Evolutionary conservation across 2,797 vertebrate species (phyloP).

Genomic region (Malacoraja senta): DNA sequence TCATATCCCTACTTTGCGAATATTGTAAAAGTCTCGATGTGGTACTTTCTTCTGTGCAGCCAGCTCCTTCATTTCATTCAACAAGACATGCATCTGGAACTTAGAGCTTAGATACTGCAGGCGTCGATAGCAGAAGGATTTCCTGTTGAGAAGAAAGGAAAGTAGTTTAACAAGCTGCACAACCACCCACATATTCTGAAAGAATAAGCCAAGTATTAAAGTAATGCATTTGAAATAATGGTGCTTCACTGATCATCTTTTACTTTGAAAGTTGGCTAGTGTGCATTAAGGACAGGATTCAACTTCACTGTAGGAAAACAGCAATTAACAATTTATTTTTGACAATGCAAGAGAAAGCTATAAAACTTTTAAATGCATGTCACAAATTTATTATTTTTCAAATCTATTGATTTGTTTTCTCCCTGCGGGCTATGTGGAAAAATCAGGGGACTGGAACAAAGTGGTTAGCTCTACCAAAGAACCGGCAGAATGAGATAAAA

Average conservation of each 20-base stretch:
- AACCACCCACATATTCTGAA: background rate
- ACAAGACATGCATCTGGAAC: slow-evolving; percentile 94
- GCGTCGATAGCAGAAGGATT: slow-evolving; percentile 94
- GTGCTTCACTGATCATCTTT: background rate
- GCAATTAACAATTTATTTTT: background rate
- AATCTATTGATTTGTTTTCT: background rate
- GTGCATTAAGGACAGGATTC: too few relatives aligned
- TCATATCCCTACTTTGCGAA: slow-evolving; percentile 71
- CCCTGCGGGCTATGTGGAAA: background rate
- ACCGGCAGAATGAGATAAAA: background rate
- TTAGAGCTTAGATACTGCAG: slow-evolving; percentile 93
- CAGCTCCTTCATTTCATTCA: slow-evolving; percentile 96
- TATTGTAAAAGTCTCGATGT: slow-evolving; percentile 95
- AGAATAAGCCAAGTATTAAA: background rate
- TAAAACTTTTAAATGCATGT: background rate
- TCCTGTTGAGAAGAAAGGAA: slow-evolving; percentile 60
- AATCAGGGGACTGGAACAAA: background rate
- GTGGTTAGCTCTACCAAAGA: background rate
- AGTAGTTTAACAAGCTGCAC: background rate
- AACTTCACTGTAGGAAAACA: background rate
- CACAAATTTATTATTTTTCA: background rate
- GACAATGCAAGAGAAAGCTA: background rate
- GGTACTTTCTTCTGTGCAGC: slow-evolving; percentile 93
- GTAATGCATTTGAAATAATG: background rate
- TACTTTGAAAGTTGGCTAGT: background rate